Conservation (phyloP, 2,888 invertebrate species). For the Cephus sareptanus region DNA sequence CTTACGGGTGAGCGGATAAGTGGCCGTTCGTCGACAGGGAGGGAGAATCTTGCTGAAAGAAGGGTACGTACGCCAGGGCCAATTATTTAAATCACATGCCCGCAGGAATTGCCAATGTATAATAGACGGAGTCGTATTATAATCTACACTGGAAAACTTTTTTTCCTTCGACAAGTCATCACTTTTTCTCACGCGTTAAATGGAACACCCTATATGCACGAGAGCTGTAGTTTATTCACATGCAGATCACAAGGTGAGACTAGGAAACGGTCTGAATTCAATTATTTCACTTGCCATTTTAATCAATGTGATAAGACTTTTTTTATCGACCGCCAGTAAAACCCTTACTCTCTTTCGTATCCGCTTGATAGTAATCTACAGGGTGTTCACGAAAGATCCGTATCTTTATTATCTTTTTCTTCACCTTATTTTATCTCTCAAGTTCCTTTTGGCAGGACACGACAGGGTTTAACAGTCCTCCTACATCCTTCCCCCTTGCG, state of each 20-base stretch:
- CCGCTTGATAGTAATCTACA: background rate
- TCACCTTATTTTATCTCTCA: background rate
- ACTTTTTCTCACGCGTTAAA: background rate
- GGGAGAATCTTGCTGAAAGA: conserved; percentile 20
- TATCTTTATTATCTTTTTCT: background rate
- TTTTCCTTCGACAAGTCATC: background rate
- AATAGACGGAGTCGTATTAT: background rate
- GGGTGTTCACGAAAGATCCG: background rate
- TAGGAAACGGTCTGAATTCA: background rate
- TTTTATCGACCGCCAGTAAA: background rate
- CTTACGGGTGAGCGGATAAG: conserved; percentile 15
- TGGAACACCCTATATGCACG: background rate
- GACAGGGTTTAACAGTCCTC: background rate
- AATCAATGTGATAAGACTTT: background rate
- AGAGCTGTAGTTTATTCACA: background rate
- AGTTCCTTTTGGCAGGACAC: background rate
- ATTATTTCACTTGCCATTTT: background rate
- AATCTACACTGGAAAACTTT: background rate
- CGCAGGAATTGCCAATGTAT: conserved; percentile 8
- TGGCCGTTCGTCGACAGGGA: conserved; percentile 21
- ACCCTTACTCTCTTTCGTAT: background rate
- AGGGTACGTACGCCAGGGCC: conserved; percentile 19
- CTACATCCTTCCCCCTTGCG: background rate
- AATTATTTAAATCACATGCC: conserved; percentile 34
- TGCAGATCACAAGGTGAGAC: background rate